A percentile compares a stretch with the other conserved stretches of the same genome.
phyloP scores from a whole-genome alignment of 53 echinoderm and acorn worm species.

The Echinarachnius parma region DNA sequence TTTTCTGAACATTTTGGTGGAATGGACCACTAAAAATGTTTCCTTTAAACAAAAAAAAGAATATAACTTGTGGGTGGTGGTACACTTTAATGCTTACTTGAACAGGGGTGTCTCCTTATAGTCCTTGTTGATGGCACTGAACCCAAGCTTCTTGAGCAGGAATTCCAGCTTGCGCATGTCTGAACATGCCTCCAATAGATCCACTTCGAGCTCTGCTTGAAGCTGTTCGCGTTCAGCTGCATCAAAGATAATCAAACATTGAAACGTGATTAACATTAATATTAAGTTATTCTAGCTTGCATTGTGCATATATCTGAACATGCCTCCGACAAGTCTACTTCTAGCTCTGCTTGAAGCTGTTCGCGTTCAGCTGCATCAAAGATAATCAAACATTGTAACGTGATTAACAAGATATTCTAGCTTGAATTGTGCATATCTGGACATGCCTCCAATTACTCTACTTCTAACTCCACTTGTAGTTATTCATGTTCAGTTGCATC shows the following conservation, averaged over 20 bases:
- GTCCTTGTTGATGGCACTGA: constrained; percentile 79
- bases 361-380: too few relatives aligned
- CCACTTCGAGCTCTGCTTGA: constrained; percentile 60
- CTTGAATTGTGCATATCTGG: constrained; percentile 68
- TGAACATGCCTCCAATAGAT: constrained; percentile 74
- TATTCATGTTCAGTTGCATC: constrained; percentile 74
- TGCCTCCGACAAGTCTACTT: constrained; percentile 58
- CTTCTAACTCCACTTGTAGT: constrained; percentile 62
- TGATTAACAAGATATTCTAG: too few relatives aligned
- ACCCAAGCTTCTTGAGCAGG: constrained; percentile 72
- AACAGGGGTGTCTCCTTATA: constrained; percentile 88
- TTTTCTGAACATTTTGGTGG: too few relatives aligned
- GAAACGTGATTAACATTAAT: neutral
- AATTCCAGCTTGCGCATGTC: constrained; percentile 66
- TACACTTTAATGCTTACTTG: constrained; percentile 73
- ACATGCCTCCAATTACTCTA: constrained; percentile 74
- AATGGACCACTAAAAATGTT: too few relatives aligned
- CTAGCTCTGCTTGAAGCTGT: constrained; percentile 54
- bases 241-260: too few relatives aligned
- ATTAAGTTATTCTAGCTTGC: neutral
- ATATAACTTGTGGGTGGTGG: too few relatives aligned
- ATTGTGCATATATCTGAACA: constrained; percentile 60
- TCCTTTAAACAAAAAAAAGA: too few relatives aligned
- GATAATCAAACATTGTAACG: too few relatives aligned
- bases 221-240: constrained; percentile 80